phyloP scores from a whole-genome alignment of 2,113 vertebrate genomes.

The Empidonax traillii region DNA sequence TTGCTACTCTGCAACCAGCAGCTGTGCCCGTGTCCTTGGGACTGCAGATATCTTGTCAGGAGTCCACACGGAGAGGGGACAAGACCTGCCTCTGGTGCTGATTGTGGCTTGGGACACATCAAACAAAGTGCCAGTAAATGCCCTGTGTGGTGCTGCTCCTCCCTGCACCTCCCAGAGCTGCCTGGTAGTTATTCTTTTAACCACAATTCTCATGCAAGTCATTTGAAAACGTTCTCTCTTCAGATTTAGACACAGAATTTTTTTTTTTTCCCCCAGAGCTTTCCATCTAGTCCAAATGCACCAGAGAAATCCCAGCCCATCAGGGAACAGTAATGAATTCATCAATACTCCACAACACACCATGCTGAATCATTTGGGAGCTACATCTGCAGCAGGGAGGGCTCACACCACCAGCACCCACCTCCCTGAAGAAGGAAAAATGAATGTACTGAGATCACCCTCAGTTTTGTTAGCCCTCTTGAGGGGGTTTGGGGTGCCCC shows the following conservation, averaged over 20 bases:
- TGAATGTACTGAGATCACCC: neutral
- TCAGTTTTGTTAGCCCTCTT: neutral
- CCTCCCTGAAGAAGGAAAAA: neutral
- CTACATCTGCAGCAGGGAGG: constrained; percentile 30
- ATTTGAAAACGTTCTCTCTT: neutral
- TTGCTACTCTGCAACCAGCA: neutral
- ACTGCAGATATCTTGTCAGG: neutral
- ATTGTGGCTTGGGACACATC: neutral
- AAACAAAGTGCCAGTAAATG: neutral
- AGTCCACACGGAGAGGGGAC: neutral
- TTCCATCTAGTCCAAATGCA: constrained; percentile 3
- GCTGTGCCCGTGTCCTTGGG: neutral
- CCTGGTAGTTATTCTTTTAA: constrained; percentile 11
- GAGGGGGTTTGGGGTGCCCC: neutral
- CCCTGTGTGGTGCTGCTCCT: neutral
- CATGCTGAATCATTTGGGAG: constrained; percentile 45
- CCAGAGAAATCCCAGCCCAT: constrained; percentile 4
- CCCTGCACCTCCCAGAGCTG: neutral
- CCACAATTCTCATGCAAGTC: neutral
- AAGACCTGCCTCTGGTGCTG: neutral
- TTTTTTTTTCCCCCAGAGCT: neutral
- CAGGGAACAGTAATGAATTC: constrained; percentile 36
- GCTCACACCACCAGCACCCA: neutral
- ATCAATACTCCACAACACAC: neutral
- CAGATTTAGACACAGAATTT: neutral